phyloP scores from a whole-genome alignment of 2,888 invertebrate genomes.

The Prenolepis imparis region DNA sequence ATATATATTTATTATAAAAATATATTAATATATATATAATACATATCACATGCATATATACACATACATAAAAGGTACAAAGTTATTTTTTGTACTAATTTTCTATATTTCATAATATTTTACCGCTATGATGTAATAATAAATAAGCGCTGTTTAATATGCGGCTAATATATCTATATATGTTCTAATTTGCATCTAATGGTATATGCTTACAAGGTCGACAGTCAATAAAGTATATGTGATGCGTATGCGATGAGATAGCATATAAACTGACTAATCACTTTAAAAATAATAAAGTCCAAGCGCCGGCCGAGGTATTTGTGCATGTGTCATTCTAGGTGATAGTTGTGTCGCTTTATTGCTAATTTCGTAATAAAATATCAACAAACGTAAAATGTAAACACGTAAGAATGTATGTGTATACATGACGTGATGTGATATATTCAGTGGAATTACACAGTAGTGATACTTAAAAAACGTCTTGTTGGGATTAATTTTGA shows the following conservation, averaged over 20 bases:
- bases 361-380: neutral
- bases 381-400: conserved; percentile 22
- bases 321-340: conserved; percentile 12
- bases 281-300: conserved; percentile 25
- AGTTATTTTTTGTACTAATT: neutral
- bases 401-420: neutral
- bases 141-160: neutral
- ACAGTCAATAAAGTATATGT: conserved; percentile 55
- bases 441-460: neutral
- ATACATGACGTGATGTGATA: neutral
- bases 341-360: conserved; percentile 27
- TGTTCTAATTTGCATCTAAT: conserved; percentile 31
- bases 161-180: conserved; percentile 4
- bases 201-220: conserved; percentile 69
- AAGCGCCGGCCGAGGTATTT: neutral
- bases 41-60: neutral
- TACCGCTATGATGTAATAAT: neutral
- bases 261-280: conserved; percentile 65
- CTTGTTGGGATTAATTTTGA: neutral
- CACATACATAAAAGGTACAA: neutral
- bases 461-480: neutral
- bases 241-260: conserved; percentile 72
- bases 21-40: neutral
- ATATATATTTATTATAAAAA: neutral
- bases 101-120: neutral